Evolutionary conservation across 2,797 vertebrate species (phyloP).

Genomic region (Dendrocincla tyrannina): DNA sequence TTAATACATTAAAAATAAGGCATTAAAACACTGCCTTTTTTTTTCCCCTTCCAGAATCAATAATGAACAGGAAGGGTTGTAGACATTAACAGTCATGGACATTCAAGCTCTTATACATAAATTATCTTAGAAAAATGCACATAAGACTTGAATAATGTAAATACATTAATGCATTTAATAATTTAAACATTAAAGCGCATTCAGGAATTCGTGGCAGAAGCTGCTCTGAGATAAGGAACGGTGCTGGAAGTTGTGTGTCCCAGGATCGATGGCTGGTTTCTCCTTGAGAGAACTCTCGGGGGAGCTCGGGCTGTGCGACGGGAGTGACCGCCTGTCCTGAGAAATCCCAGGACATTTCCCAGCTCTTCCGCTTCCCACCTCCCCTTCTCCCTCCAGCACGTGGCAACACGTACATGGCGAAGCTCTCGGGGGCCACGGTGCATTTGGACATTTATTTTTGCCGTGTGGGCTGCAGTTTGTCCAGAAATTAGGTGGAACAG

Average conservation of each 20-base stretch:
- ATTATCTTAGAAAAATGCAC: conserved; percentile 99
- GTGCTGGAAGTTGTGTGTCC: conserved; percentile 75
- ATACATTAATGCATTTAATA: conserved; percentile 99
- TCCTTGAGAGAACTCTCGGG: conserved; percentile 75
- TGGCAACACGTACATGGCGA: fast-evolving
- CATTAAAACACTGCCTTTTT: conserved; percentile 96
- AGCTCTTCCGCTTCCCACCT: conserved; percentile 5
- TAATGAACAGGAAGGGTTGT: conserved; percentile 97
- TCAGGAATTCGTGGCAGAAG: conserved; percentile 81
- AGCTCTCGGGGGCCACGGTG: background rate
- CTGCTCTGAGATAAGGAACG: conserved; percentile 80
- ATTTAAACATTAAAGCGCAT: conserved; percentile 97
- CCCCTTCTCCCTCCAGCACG: background rate
- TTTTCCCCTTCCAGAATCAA: conserved; percentile 91
- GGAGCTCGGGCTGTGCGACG: conserved; percentile 45
- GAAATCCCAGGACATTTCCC: conserved; percentile 52
- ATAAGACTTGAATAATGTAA: conserved; percentile 99
- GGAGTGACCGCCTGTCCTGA: conserved; percentile 33
- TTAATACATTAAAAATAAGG: conserved; percentile 96
- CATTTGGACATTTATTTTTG: background rate
- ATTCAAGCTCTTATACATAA: conserved; percentile 98
- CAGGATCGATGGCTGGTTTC: conserved; percentile 79
- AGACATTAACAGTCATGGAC: conserved; percentile 97
- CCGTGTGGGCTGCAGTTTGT: background rate
- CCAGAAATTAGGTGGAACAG: background rate